Base-by-base conservation (phyloP, 2,888 invertebrate genomes). In the Brenthis daphne region DNA sequence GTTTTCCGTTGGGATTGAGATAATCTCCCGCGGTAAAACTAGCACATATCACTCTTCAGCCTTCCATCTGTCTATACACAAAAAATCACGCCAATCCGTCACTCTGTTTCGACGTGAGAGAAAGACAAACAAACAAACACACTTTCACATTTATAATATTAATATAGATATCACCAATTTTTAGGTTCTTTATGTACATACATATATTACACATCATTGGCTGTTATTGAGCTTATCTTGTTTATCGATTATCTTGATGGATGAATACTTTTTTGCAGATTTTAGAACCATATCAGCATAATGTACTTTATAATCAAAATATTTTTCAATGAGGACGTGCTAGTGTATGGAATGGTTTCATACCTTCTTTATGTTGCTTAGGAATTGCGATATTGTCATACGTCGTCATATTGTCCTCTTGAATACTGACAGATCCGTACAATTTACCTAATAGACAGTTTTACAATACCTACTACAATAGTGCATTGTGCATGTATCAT, bases 161-260 rank as follows among this genome's bases (percentile, higher is more conserved):
- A 20, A 1, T 20, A 20, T 20, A 20, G 20, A 20, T 4, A 29
- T 29, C 29, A 29, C 4, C 29, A 3, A 29, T 29, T 29, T 29
- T 29, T 29, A 29, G 3, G 4, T 29, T 29, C 29, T 29, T 29
- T 29, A 24, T 29, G 5, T 4, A 3, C 29, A 29, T 29, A 14
- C 47, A 47, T 47, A 24, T 58, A 14, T 43, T 6, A 13, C 14
- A 24, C 1, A 20, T 20, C 14, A 48, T n/a, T 53, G n/a, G 6
- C 16, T n/a, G 6, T 11, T 37, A 47, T 58, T 4, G 53, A 58
- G 37, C 47, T 70, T 68, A 67, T 72, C 70, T 64, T 56, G 56
- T 54, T 66, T 70, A 66, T 70, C 16, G 54, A 56, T 64, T 68
- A 70, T 72, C 63, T 50, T 68, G 68, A 70, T 70, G 55, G 72